Base-by-base conservation (phyloP, 2,797 vertebrate species). In the Epinephelus awoara region DNA sequence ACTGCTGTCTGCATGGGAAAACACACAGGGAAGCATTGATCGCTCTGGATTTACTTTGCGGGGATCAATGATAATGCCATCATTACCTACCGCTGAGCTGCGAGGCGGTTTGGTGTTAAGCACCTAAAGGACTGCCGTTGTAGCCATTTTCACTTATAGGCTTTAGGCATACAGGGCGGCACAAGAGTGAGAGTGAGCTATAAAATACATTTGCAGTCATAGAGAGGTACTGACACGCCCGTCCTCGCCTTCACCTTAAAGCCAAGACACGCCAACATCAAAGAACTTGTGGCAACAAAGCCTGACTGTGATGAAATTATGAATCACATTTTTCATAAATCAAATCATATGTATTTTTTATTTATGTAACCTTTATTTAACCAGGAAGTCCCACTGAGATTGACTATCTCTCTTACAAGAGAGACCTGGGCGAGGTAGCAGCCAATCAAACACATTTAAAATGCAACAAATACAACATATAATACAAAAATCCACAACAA, bases 1-100 rank as follows among this genome's bases (percentile, higher is more conserved):
- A 55, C 67, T 56, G 75, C 72, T 29, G 78, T 65, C 74, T 72
- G 85, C 67, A 66, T 64, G 70, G 73, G 80, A 79, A 34, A 73
- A 81, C 71, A 80, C 76, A 77, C 54, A 44, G 76, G n/a, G 50
- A 64, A 61, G 82, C 76, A 91, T 88, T 15, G 89, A 91, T 88
- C 72, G 73, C 66, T 72, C 61, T 62, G 65, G 68, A 82, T 82
- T 85, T 73, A 79, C 68, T 86, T 77, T 67, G 76, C 6, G 54
- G 23, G 75, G 77, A 90, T 93, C 90, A 76, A 90, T 91, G 66
- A 80, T 85, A 88, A 92, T 82, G 67, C 83, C 74, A 81, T 80
- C 75, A 79, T 89, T 82, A 77, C 65, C 82, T 42, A 61, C 77
- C 18, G 27, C 77, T 25, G 79, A 84, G 80, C 67, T 74, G 81